Evolutionary conservation across 2,797 vertebrate genomes (phyloP).

Genomic region (Gila robusta): DNA sequence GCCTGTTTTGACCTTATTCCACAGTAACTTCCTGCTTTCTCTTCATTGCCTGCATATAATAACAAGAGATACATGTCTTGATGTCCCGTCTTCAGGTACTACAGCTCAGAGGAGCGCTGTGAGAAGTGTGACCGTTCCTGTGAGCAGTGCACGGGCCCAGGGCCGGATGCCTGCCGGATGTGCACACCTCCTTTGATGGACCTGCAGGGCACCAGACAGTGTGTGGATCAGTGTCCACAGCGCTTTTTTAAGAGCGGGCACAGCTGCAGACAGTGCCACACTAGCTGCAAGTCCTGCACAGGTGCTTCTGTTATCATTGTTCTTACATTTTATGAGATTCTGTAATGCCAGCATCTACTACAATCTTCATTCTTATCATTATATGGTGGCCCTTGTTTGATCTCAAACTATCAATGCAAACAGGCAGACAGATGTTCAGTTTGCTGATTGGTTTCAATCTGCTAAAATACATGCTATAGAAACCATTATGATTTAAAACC

Average conservation of each 20-base stretch:
- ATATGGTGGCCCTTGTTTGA: background rate
- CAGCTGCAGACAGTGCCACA: constrained; percentile 74
- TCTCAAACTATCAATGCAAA: background rate
- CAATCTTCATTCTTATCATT: background rate
- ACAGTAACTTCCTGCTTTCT: background rate
- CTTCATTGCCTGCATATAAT: background rate
- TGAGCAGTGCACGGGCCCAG: constrained; percentile 72
- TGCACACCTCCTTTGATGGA: constrained; percentile 73
- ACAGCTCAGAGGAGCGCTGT: constrained; percentile 71
- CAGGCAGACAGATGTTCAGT: background rate
- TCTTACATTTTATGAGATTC: background rate
- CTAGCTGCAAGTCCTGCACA: constrained; percentile 81
- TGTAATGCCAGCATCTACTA: background rate
- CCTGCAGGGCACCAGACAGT: constrained; percentile 76
- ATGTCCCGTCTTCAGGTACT: constrained; percentile 68
- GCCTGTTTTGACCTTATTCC: background rate
- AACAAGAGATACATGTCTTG: background rate
- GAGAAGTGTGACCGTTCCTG: constrained; percentile 77
- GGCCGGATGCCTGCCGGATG: constrained; percentile 72
- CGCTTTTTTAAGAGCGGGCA: constrained; percentile 71
- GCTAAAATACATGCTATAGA: too few relatives aligned
- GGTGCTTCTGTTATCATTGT: constrained; percentile 56
- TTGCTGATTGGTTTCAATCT: background rate
- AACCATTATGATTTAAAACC: background rate
- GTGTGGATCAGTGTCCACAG: constrained; percentile 74